Evolutionary conservation across 2,888 invertebrate species (phyloP).

Genomic region (Synanthedon formicaeformis): DNA sequence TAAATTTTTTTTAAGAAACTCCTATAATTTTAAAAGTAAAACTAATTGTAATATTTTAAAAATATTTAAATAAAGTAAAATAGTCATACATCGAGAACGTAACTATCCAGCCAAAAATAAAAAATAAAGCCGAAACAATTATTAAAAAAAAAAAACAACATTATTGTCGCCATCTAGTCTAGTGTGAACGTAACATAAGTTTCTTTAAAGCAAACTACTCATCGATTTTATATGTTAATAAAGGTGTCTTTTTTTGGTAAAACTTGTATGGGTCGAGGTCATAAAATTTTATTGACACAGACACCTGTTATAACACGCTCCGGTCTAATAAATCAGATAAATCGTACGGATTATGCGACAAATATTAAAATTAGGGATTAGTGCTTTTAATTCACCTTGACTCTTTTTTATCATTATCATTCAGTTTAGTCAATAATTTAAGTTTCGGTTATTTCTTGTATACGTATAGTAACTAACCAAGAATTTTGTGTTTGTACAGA

Average conservation of each 20-base stretch:
- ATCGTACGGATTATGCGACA: conserved; percentile 26
- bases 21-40: background rate
- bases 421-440: background rate
- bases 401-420: conserved; percentile 11
- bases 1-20: background rate
- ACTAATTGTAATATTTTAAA: too few species aligned
- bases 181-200: conserved; percentile 35
- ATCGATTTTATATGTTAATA: conserved; percentile 16
- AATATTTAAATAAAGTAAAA: too few species aligned
- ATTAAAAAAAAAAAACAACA: too few species aligned
- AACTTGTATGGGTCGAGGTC: conserved; percentile 45
- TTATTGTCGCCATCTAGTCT: conserved; percentile 57
- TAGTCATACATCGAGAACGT: too few species aligned
- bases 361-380: conserved; percentile 22
- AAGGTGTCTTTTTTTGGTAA: conserved; percentile 35
- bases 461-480: background rate
- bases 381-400: conserved; percentile 25
- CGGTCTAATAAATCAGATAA: conserved; percentile 46
- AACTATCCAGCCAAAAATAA: too few species aligned
- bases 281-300: conserved; percentile 59
- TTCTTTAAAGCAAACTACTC: conserved; percentile 20
- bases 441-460: background rate
- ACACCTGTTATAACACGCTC: conserved; percentile 54
- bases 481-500: conserved; percentile 38
- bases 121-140: too few species aligned